These are phyloP conservation scores for Aleiodes leptofemur DNA, from an alignment of 2,888 invertebrate genomes.

Conservation along the genomic window DNA sequence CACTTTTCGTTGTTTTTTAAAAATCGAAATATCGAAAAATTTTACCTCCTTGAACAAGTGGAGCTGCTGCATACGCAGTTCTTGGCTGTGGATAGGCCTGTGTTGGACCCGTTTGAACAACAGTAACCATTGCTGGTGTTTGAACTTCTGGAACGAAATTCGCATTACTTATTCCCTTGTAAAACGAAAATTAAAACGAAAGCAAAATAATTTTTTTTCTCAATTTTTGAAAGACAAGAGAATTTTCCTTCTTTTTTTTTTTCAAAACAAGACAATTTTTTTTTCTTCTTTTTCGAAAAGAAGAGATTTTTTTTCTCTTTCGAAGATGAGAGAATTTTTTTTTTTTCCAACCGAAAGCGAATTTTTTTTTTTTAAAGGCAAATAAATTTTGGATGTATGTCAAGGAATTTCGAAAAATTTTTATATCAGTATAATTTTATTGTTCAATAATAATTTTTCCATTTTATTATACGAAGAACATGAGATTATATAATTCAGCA, in stretches of 20 bases:
- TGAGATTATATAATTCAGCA: constrained; percentile 31
- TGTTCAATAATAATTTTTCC: neutral
- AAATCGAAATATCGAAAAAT: constrained; percentile 13
- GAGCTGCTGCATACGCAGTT: constrained; percentile 43
- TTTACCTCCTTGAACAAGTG: constrained; percentile 58
- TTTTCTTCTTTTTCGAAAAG: too few relatives aligned
- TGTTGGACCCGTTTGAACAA: constrained; percentile 47
- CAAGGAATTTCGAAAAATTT: too few relatives aligned
- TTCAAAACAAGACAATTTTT: too few relatives aligned
- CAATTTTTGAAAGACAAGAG: too few relatives aligned
- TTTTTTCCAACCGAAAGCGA: too few relatives aligned
- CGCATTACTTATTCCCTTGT: constrained; percentile 35
- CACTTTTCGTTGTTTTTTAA: too few relatives aligned
- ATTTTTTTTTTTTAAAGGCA: too few relatives aligned
- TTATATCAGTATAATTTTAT: neutral
- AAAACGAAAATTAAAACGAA: neutral
- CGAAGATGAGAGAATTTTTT: too few relatives aligned
- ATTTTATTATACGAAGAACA: constrained; percentile 19
- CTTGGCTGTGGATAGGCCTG: neutral
- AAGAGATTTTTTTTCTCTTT: too few relatives aligned
- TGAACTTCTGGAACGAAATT: constrained; percentile 63
- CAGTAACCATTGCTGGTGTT: constrained; percentile 55
- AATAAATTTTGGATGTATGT: too few relatives aligned
- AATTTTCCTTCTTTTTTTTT: too few relatives aligned
- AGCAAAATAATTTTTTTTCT: too few relatives aligned